Evolutionary conservation across 2,797 vertebrate genomes (phyloP), one percentile per base, ranked within the genome.

Genomic region (Nannoperca australis): DNA sequence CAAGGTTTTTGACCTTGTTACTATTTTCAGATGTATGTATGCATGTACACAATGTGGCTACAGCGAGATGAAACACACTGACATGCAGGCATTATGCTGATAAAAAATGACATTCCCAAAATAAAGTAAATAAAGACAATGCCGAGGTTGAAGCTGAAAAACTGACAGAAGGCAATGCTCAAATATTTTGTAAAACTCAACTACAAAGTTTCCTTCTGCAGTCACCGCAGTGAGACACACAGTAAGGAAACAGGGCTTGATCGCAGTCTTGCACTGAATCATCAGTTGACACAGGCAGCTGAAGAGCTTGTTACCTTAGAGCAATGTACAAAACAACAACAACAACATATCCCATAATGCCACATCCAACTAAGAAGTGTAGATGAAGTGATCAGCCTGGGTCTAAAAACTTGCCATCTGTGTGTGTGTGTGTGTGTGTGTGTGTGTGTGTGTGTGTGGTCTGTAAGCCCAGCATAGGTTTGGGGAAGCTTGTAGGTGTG

Each of bases 11-110:
- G 77, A 86, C 82, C 86, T 78, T 79, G 66, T 74, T 78, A 18
- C 81, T 89, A 85, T 89, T 88, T 81, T 70, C 70, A 64, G 75
- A 60, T n/a, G n/a, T n/a, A n/a, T n/a, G n/a, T n/a, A n/a, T n/a
- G 51, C 47, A 0, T 20, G 65, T 4, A 63, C 36, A 54, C 70
- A 44, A 38, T 45, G 62, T 65, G 85, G 61, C 61, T 55, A 73
- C 45, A 56, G 36, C 30, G 10, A 42, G 51, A 75, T 64, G 30
- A 66, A 70, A 61, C 7, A 61, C 7, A 36, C 76, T 1, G 73
- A 68, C 73, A 24, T 36, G 36, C 3, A 44, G 63, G 72, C 40
- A 44, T 55, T 56, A 7, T 11, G 49, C 69, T 66, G 78, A 82
- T 73, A 55, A 64, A 30, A 84, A 70, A 79, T 49, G 38, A 70